Conservation (phyloP, 30 jellyfish, hydroid and myxozoan genomes). For the Kudoa iwatai region DNA sequence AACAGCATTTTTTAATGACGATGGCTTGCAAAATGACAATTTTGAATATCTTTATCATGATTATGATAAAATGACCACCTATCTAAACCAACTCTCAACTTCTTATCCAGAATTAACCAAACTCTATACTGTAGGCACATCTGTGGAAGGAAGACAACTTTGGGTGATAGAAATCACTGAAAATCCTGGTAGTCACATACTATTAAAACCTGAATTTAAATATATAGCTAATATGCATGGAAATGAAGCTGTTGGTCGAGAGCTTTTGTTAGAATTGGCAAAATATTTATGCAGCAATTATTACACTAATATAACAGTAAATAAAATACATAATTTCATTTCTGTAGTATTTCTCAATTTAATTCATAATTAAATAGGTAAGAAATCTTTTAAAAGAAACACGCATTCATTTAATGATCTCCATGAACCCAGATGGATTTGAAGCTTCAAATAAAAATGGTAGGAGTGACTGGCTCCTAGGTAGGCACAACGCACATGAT, state of each 20-base stretch:
- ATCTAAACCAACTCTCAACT: slow-evolving; percentile 5
- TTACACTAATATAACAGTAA: slow-evolving; percentile 10
- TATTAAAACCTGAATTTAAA: slow-evolving; percentile 75
- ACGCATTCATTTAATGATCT: slow-evolving; percentile 55
- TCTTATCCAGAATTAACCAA: slow-evolving; percentile 15
- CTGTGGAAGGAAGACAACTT: slow-evolving; percentile 48
- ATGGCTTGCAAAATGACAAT: no score
- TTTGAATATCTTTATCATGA: no score
- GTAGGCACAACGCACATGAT: slow-evolving; percentile 24
- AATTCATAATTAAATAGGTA: no score
- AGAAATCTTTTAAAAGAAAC: slow-evolving; percentile 23
- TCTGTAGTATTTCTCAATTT: background rate
- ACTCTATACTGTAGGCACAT: slow-evolving; percentile 36
- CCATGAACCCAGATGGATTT: slow-evolving; percentile 95
- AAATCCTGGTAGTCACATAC: slow-evolving; percentile 75
- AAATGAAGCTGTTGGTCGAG: slow-evolving; percentile 92
- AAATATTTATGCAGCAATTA: slow-evolving; percentile 33
- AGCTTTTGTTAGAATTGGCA: slow-evolving; percentile 19
- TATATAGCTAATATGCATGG: slow-evolving; percentile 97
- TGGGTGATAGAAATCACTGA: slow-evolving; percentile 69
- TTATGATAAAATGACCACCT: slow-evolving; percentile 12
- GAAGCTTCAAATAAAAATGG: slow-evolving; percentile 23
- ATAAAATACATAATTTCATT: slow-evolving; percentile 4
- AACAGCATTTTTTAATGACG: no score
- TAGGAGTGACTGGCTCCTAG: slow-evolving; percentile 15